Percentiles rank a stretch among this genome's conserved stretches.
Conservation (phyloP, 1,140 invertebrate species). For the Psix sp. region DNA sequence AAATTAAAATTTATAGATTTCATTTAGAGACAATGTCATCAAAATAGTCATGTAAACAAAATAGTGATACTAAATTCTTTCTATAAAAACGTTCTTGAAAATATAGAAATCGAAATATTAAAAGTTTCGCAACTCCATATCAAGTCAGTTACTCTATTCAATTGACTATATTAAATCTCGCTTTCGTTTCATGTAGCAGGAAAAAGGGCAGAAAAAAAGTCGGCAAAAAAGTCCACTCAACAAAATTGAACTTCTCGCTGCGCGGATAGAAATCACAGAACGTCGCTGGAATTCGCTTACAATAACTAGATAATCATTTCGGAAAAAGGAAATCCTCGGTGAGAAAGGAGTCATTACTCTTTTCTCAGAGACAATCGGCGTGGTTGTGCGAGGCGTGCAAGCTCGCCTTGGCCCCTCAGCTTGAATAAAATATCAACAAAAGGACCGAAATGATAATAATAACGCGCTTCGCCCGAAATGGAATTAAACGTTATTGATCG, state of each 20-base stretch:
- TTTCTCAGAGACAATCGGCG: too few species aligned
- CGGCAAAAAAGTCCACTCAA: constrained; percentile 8
- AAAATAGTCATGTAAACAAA: neutral
- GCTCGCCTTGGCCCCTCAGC: too few species aligned
- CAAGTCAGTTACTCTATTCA: neutral
- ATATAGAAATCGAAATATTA: too few species aligned
- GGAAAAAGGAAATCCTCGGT: constrained; percentile 6
- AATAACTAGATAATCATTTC: constrained; percentile 10
- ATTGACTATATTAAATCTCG: constrained; percentile 7
- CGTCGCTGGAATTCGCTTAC: constrained; percentile 12
- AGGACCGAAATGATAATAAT: neutral
- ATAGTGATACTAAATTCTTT: neutral
- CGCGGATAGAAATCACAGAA: constrained; percentile 3
- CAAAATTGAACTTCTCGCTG: constrained; percentile 6
- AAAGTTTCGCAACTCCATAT: constrained; percentile 1
- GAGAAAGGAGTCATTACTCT: too few species aligned
- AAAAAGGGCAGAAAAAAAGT: neutral
- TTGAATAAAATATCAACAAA: neutral
- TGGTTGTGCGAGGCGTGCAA: too few species aligned
- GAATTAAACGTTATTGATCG: constrained; percentile 19
- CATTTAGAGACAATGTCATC: too few species aligned
- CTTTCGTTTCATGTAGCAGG: neutral
- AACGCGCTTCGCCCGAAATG: neutral
- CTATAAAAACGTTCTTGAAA: neutral
- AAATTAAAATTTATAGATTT: too few species aligned